phyloP scores from a whole-genome alignment of 2,113 vertebrate species.

The Microcebus tavaratra region DNA sequence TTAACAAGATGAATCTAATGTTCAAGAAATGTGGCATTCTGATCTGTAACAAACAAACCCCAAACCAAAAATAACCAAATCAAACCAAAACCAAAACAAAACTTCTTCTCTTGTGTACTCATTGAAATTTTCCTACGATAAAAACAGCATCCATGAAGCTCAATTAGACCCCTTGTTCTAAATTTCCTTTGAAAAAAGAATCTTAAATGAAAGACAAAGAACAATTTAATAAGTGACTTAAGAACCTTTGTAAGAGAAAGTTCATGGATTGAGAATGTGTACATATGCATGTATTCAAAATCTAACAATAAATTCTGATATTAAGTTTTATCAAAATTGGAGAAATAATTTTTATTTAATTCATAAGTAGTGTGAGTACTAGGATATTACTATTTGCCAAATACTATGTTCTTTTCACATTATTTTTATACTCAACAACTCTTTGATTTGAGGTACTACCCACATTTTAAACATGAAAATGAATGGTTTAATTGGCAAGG shows the following conservation, averaged over 20 bases:
- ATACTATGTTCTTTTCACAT: not conserved
- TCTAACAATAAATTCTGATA: not conserved
- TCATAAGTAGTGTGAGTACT: not conserved
- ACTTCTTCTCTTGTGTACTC: not conserved
- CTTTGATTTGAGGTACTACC: not conserved
- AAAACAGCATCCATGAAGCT: not conserved
- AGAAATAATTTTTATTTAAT: not conserved
- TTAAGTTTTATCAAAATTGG: not conserved
- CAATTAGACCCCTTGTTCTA: not conserved
- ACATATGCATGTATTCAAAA: not conserved
- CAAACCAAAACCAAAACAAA: not conserved
- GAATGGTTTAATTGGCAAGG: not conserved
- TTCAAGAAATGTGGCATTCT: not conserved
- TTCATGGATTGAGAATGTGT: not conserved
- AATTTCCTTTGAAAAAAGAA: not conserved
- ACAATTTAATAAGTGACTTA: not conserved
- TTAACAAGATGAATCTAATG: not conserved
- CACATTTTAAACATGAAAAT: not conserved
- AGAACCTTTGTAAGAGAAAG: not conserved
- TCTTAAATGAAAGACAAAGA: not conserved
- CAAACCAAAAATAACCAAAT: not conserved
- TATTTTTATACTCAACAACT: not conserved
- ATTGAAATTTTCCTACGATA: not conserved
- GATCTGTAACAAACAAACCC: not conserved
- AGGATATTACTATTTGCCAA: not conserved